phyloP scores from a whole-genome alignment of 2,113 vertebrate genomes.

The Protobothrops mucrosquamatus region DNA sequence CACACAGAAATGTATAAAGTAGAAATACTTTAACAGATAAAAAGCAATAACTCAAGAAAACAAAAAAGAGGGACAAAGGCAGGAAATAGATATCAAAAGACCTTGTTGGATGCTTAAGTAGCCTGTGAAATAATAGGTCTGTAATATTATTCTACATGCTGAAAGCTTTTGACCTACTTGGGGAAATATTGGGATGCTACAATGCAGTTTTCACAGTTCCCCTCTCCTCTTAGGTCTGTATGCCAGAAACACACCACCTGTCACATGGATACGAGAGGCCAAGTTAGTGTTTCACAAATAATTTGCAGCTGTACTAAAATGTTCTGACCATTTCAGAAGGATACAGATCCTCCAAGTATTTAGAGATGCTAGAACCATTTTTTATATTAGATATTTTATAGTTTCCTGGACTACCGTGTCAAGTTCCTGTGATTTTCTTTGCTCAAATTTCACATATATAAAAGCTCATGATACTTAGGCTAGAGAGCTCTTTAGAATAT shows the following conservation, averaged over 20 bases:
- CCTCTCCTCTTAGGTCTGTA: slow-evolving; percentile 23
- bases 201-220: neutral
- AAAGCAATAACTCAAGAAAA: neutral
- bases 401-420: neutral
- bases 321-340: slow-evolving; percentile 14
- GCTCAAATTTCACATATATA: slow-evolving; percentile 3
- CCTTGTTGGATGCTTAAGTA: neutral
- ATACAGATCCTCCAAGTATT: slow-evolving; percentile 5
- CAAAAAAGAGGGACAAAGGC: neutral
- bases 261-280: neutral
- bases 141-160: neutral
- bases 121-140: neutral
- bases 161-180: neutral
- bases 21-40: neutral
- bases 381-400: neutral
- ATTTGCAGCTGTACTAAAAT: slow-evolving; percentile 1
- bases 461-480: neutral
- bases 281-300: neutral
- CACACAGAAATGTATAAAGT: neutral
- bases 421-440: neutral
- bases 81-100: neutral
- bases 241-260: neutral
- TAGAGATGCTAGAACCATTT: neutral
- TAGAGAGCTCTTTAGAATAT: slow-evolving; percentile 33
- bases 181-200: neutral